Evolutionary conservation across 2,888 invertebrate species (phyloP).

Genomic region (Caenorhabditis plicata): DNA sequence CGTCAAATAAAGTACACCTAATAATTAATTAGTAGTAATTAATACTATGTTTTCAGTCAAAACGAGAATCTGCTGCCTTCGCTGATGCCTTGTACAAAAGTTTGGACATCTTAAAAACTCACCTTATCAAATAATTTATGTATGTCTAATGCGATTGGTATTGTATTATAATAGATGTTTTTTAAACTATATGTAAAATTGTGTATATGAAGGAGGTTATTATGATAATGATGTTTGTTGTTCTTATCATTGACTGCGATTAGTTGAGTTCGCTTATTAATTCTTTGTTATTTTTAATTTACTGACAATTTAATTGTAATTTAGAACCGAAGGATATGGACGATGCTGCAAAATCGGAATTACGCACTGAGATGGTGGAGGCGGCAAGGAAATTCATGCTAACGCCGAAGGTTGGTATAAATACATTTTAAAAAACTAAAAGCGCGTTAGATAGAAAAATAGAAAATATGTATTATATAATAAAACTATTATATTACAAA

Average conservation of each 20-base stretch:
- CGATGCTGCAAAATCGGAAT: no score
- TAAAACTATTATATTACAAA: no score
- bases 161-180: background rate
- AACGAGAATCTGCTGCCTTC: conserved; percentile 48
- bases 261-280: no score
- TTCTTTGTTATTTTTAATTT: conserved; percentile 1
- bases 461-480: no score
- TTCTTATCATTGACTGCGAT: background rate
- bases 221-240: background rate
- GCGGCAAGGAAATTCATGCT: conserved; percentile 59
- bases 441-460: no score
- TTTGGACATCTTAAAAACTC: conserved; percentile 73
- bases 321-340: no score
- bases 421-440: no score
- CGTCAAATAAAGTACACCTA: conserved; percentile 71
- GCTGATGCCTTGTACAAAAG: conserved; percentile 67
- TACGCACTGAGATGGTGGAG: conserved; percentile 54
- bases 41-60: conserved; percentile 41
- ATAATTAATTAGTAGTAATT: background rate
- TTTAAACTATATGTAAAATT: background rate
- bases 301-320: conserved; percentile 15
- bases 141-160: background rate
- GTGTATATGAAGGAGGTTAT: background rate
- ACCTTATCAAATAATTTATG: background rate
- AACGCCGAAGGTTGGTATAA: conserved; percentile 49